A percentile compares a stretch with the other conserved stretches of the same genome.
phyloP scores from a whole-genome alignment of 2,888 invertebrate genomes.

The Helobdella robusta region DNA sequence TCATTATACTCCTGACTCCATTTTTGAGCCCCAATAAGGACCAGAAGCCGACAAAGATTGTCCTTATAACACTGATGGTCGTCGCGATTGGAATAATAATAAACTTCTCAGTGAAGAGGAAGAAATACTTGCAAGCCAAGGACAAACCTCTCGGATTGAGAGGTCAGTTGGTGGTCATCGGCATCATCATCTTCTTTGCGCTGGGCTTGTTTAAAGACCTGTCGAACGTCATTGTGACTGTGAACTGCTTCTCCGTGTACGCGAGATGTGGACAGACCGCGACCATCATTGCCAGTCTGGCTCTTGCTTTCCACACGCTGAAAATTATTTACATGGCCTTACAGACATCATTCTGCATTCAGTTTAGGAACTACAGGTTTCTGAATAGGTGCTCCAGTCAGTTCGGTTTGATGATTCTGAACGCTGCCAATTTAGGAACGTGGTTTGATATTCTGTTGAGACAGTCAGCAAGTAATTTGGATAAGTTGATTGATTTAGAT shows the following conservation, averaged over 20 bases:
- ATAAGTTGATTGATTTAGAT: not conserved
- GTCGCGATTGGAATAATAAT: slow-evolving; percentile 15
- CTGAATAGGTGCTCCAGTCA: not conserved
- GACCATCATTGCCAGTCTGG: not conserved
- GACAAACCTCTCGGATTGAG: not conserved
- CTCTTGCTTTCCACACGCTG: slow-evolving; percentile 16
- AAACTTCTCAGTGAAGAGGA: not conserved
- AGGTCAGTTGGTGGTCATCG: slow-evolving; percentile 13
- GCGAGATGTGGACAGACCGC: not conserved
- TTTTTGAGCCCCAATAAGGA: not conserved
- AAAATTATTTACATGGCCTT: slow-evolving; percentile 16
- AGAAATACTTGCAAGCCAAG: not conserved
- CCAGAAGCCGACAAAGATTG: not conserved
- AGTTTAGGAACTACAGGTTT: slow-evolving; percentile 2
- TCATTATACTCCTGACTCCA: slow-evolving; percentile 1
- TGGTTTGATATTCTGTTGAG: slow-evolving; percentile 28
- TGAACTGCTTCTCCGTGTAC: slow-evolving; percentile 8
- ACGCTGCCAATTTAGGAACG: slow-evolving; percentile 24
- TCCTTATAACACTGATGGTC: slow-evolving; percentile 16
- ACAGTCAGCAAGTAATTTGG: slow-evolving; percentile 10
- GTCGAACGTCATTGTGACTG: not conserved
- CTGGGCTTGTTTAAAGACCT: slow-evolving; percentile 15
- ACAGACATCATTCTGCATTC: slow-evolving; percentile 15
- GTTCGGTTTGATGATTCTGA: slow-evolving; percentile 19
- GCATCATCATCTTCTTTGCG: slow-evolving; percentile 21